Evolutionary conservation across 2,797 vertebrate species (phyloP).

Genomic region (Podargus strigoides): DNA sequence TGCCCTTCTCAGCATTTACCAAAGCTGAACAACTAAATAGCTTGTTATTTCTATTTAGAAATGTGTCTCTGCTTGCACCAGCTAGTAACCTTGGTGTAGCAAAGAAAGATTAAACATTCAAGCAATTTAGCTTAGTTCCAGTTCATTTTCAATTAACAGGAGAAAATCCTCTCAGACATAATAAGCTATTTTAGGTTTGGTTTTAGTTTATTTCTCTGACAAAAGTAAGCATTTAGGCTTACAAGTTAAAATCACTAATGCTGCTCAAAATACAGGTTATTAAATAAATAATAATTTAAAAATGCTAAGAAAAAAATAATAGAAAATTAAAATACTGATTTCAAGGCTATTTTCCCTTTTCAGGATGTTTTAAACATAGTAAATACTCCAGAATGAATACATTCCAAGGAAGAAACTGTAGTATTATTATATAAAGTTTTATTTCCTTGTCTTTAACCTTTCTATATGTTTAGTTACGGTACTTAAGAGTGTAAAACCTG

Average conservation of each 20-base stretch:
- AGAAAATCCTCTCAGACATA: constrained; percentile 64
- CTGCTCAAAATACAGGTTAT: constrained; percentile 31
- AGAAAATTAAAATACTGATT: constrained; percentile 4
- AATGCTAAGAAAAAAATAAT: background rate
- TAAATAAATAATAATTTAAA: too few species aligned
- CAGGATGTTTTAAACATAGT: background rate
- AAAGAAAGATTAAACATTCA: constrained; percentile 69
- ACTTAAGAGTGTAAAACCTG: background rate
- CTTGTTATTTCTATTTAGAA: constrained; percentile 62
- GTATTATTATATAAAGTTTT: background rate
- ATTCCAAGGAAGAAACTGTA: background rate
- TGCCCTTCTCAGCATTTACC: constrained; percentile 28
- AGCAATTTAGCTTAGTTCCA: constrained; percentile 71
- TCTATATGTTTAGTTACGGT: background rate
- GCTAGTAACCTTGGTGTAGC: constrained; percentile 51
- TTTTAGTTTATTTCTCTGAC: constrained; percentile 60
- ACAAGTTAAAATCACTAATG: constrained; percentile 35
- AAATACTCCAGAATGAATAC: background rate
- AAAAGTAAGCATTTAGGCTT: constrained; percentile 48
- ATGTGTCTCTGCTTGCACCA: background rate
- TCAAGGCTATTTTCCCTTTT: constrained; percentile 6
- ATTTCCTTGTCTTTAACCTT: background rate
- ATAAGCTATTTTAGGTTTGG: constrained; percentile 58
- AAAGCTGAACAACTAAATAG: constrained; percentile 40
- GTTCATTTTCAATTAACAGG: constrained; percentile 72